Evolutionary conservation across 35 echinoderm and acorn worm genomes (phyloP).

Genomic region (Holothuria glaberrima): DNA sequence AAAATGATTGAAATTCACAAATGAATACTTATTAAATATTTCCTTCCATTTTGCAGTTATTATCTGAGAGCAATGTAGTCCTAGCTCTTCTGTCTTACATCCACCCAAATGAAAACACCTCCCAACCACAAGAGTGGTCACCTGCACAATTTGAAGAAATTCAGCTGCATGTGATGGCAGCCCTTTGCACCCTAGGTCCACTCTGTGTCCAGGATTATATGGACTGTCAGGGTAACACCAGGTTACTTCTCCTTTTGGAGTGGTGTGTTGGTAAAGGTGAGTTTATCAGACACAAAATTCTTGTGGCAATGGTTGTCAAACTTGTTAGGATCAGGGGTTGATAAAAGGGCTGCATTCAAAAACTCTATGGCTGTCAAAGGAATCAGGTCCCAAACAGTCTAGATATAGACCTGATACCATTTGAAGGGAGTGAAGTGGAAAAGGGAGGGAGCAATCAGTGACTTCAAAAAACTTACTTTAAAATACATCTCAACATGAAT

Average conservation of each 20-base stretch:
- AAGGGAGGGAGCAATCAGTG: too few relatives aligned
- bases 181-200: conserved; percentile 80
- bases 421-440: too few relatives aligned
- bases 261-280: conserved; percentile 99
- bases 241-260: conserved; percentile 83
- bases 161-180: conserved; percentile 85
- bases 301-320: too few relatives aligned
- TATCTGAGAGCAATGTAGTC: conserved; percentile 80
- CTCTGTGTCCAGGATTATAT: conserved; percentile 95
- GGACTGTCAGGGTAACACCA: conserved; percentile 94
- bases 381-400: too few relatives aligned
- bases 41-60: conserved; percentile 38
- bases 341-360: too few relatives aligned
- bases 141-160: conserved; percentile 99
- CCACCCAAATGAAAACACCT: conserved; percentile 82
- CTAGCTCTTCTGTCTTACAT: conserved; percentile 88
- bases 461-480: not conserved
- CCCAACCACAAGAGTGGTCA: conserved; percentile 91
- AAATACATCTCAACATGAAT: not conserved
- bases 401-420: too few relatives aligned
- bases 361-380: too few relatives aligned
- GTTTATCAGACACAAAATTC: not conserved
- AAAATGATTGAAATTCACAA: too few relatives aligned
- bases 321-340: too few relatives aligned
- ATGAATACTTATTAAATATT: too few relatives aligned